Evolutionary conservation across 2,888 invertebrate genomes (phyloP).

Genomic region (Serripes groenlandicus): DNA sequence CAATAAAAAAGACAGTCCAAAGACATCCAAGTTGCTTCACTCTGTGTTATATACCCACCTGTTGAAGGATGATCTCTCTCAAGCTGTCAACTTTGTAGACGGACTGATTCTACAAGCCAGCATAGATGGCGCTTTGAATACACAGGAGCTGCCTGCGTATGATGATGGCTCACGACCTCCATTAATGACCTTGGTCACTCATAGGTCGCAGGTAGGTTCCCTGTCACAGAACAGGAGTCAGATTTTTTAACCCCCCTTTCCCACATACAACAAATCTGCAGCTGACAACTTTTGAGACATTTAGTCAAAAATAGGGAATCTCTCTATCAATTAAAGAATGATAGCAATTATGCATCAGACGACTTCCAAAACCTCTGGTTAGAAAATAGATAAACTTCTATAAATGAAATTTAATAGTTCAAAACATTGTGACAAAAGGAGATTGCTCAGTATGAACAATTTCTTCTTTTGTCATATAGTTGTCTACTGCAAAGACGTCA

Average conservation of each 20-base stretch:
- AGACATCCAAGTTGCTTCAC: constrained; percentile 78
- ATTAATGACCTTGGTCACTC: constrained; percentile 78
- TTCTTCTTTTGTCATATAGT: not conserved
- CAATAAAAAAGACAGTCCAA: constrained; percentile 70
- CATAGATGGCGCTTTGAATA: constrained; percentile 63
- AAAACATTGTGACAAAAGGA: not conserved
- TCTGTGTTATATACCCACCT: constrained; percentile 83
- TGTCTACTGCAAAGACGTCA: no score
- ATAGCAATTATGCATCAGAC: no score
- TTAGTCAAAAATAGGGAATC: no score
- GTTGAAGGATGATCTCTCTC: constrained; percentile 75
- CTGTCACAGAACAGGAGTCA: no score
- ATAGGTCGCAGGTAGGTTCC: constrained; percentile 73
- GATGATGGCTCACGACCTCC: constrained; percentile 70
- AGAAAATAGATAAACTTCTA: no score
- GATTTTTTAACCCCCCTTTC: no score
- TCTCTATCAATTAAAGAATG: no score
- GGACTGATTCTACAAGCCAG: constrained; percentile 78
- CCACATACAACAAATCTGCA: no score
- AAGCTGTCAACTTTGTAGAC: constrained; percentile 80
- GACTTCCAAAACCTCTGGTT: no score
- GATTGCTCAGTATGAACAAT: not conserved
- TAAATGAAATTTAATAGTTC: no score
- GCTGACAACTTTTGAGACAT: no score
- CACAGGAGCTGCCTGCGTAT: constrained; percentile 69